A percentile compares a stretch with the other conserved stretches of the same genome.
These are phyloP conservation scores for Cisticola juncidis DNA, from an alignment of 2,113 vertebrate species.

Conservation along the genomic window DNA sequence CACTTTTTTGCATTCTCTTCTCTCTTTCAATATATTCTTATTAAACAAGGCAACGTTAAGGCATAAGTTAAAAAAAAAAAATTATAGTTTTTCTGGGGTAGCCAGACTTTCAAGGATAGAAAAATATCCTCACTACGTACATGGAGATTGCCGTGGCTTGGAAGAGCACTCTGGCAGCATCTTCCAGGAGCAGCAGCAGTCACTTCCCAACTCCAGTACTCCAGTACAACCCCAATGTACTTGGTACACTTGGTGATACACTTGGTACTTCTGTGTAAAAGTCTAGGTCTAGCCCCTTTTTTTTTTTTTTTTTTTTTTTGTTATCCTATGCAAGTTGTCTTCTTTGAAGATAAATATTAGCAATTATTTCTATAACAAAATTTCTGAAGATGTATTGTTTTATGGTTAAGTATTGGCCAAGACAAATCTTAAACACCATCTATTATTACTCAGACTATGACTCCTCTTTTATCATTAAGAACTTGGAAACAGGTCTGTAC, in stretches of 20 bases:
- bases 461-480: not conserved
- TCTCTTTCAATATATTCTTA: not conserved
- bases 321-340: not conserved
- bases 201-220: not conserved
- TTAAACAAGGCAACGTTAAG: not conserved
- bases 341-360: not conserved
- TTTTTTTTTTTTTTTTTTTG: not conserved
- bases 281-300: too few relatives aligned
- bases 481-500: not conserved
- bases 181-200: not conserved
- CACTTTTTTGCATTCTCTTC: not conserved
- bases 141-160: not conserved
- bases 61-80: not conserved
- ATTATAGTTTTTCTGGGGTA: not conserved
- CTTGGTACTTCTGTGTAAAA: not conserved
- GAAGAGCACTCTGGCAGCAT: not conserved
- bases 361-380: not conserved
- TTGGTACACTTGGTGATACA: not conserved
- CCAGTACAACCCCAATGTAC: accelerated
- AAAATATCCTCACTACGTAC: not conserved
- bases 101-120: not conserved
- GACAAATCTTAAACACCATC: not conserved
- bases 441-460: not conserved
- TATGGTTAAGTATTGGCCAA: not conserved
- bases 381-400: not conserved